Evolutionary conservation across 2,113 vertebrate genomes (phyloP).

Genomic region (Clarias gariepinus): DNA sequence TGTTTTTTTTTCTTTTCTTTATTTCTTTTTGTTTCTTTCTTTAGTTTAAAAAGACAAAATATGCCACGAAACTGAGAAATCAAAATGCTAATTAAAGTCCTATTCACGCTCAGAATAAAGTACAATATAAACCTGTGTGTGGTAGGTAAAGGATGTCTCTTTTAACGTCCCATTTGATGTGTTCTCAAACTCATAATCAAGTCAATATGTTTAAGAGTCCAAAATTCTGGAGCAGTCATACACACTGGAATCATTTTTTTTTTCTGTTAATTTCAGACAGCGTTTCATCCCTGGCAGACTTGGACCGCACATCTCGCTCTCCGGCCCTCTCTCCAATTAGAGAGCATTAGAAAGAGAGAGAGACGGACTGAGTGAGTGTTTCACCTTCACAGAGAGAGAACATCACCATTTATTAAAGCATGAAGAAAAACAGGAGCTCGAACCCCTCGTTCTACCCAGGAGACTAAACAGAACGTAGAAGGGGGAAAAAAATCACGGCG

Average conservation of each 20-base stretch:
- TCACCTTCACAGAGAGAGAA: slow-evolving; percentile 66
- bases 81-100: background rate
- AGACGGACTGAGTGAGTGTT: slow-evolving; percentile 48
- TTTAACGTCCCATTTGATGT: background rate
- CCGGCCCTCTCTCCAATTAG: slow-evolving; percentile 27
- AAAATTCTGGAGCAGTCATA: background rate
- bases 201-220: background rate
- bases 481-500: slow-evolving; percentile 59
- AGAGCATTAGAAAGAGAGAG: background rate
- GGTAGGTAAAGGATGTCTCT: background rate
- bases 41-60: background rate
- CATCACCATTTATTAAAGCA: slow-evolving; percentile 64
- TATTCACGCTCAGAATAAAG: background rate
- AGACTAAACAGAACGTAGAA: slow-evolving; percentile 73
- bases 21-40: background rate
- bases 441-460: slow-evolving; percentile 68
- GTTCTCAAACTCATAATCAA: background rate
- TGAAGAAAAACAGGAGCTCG: slow-evolving; percentile 56
- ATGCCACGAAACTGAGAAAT: background rate
- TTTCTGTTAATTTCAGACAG: slow-evolving; percentile 27
- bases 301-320: background rate
- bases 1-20: background rate
- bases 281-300: slow-evolving; percentile 57
- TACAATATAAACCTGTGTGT: background rate
- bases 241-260: slow-evolving; percentile 65